These are phyloP conservation scores for Balearica regulorum DNA, from an alignment of 2,797 vertebrate species.

Conservation along the genomic window DNA sequence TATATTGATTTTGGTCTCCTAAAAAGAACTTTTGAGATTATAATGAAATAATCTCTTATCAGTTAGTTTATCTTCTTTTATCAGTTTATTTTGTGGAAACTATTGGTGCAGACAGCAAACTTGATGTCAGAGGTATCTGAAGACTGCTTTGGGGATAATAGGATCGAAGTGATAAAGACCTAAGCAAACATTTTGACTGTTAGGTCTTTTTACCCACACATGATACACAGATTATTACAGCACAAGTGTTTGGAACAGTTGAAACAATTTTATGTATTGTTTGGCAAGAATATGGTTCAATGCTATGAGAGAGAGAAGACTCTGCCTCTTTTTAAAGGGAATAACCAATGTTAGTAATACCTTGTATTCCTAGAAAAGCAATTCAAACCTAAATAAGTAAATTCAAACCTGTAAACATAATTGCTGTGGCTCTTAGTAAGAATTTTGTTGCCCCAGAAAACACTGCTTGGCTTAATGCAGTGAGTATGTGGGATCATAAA, in stretches of 20 bases:
- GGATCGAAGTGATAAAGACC: not conserved
- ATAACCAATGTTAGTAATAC: not conserved
- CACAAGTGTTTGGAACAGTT: slow-evolving; percentile 22
- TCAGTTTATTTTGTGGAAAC: too few species aligned
- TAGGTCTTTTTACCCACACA: not conserved
- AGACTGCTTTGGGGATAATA: not conserved
- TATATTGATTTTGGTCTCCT: not conserved
- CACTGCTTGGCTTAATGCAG: not conserved
- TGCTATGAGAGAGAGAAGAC: slow-evolving; percentile 5
- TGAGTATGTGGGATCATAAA: not conserved
- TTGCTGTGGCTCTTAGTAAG: not conserved
- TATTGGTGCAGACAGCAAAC: not conserved
- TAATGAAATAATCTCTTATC: not conserved
- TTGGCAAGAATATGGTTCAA: not conserved
- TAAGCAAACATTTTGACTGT: slow-evolving; percentile 50
- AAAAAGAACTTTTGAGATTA: not conserved
- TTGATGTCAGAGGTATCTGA: not conserved
- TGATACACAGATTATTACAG: not conserved
- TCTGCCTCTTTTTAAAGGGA: slow-evolving; percentile 25
- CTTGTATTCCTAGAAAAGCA: not conserved
- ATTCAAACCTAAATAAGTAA: not conserved
- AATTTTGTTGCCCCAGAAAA: not conserved
- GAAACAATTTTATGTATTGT: not conserved
- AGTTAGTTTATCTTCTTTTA: too few species aligned
- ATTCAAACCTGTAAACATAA: not conserved